Evolutionary conservation across 2,113 vertebrate genomes (phyloP).

Genomic region (Austrofundulus limnaeus): DNA sequence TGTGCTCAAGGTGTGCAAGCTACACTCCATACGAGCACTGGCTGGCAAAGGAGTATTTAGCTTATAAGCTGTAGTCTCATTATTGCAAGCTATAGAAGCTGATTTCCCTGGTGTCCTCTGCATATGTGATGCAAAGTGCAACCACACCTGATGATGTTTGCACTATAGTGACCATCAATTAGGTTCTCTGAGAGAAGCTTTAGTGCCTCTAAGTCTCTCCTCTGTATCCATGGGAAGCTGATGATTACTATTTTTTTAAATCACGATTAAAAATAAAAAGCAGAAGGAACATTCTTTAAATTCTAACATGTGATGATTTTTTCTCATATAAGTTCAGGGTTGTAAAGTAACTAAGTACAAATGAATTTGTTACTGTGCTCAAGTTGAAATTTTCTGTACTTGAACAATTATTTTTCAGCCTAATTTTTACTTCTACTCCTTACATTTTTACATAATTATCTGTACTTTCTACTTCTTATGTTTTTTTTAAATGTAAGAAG

Average conservation of each 20-base stretch:
- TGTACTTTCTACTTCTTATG: no score
- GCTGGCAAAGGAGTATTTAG: constrained; percentile 31
- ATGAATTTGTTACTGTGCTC: no score
- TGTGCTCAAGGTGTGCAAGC: constrained; percentile 32
- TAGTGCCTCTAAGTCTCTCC: constrained; percentile 2
- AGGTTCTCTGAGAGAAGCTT: constrained; percentile 18
- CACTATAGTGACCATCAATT: constrained; percentile 30
- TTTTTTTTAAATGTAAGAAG: no score
- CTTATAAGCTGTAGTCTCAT: constrained; percentile 54
- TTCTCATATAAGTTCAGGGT: no score
- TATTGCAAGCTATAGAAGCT: constrained; percentile 27
- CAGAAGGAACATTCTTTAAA: not conserved
- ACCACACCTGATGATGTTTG: constrained; percentile 7
- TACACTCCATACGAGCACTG: constrained; percentile 4
- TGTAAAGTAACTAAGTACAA: no score
- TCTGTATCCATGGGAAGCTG: not conserved
- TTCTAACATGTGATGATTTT: no score
- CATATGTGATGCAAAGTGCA: constrained; percentile 39
- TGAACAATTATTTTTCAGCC: no score
- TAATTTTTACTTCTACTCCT: no score
- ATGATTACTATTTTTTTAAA: not conserved
- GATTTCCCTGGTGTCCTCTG: constrained; percentile 49
- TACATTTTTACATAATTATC: no score
- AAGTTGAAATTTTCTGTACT: no score
- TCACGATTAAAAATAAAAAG: not conserved